phyloP scores from a whole-genome alignment of 1,140 invertebrate genomes.

The Nixonia krombeini region DNA sequence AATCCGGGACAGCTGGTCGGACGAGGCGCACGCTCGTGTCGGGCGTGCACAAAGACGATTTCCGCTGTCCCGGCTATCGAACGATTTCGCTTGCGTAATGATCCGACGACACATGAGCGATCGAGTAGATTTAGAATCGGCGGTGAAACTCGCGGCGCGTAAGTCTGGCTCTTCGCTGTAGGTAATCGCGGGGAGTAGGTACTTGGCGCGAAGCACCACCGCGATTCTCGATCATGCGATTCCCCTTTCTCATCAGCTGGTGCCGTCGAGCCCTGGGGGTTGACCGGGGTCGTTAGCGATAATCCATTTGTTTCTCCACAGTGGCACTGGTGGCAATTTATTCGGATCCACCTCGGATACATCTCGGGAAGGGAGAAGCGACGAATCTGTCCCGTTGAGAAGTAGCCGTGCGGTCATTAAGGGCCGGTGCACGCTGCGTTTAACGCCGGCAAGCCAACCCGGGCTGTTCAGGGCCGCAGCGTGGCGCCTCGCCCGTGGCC shows the following conservation, averaged over 20 bases:
- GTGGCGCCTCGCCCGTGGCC: conserved; percentile 21
- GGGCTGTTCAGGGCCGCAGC: conserved; percentile 36
- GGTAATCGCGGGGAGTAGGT: too few relatives aligned
- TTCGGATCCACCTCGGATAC: conserved; percentile 21
- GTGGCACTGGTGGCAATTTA: conserved; percentile 44
- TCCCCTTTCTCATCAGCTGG: too few relatives aligned
- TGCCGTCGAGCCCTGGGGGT: not conserved
- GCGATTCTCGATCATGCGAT: conserved; percentile 14
- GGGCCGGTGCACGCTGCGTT: conserved; percentile 34
- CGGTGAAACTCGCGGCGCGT: too few relatives aligned
- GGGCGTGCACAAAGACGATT: too few relatives aligned
- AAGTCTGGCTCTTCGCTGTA: conserved; percentile 20
- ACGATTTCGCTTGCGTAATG: conserved; percentile 6
- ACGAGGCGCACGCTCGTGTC: too few relatives aligned
- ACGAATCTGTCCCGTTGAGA: conserved; percentile 24
- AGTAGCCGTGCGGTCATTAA: conserved; percentile 27
- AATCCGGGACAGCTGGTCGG: too few relatives aligned
- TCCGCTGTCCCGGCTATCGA: too few relatives aligned
- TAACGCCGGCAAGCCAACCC: conserved; percentile 12
- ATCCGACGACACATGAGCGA: conserved; percentile 36
- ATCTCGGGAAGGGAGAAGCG: conserved; percentile 36
- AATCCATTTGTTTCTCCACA: conserved; percentile 42
- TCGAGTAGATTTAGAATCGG: conserved; percentile 26
- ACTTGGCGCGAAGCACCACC: too few relatives aligned
- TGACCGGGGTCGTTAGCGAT: conserved; percentile 26